Base-by-base conservation (phyloP, 2,797 vertebrate genomes). In the Lutjanus argentimaculatus region DNA sequence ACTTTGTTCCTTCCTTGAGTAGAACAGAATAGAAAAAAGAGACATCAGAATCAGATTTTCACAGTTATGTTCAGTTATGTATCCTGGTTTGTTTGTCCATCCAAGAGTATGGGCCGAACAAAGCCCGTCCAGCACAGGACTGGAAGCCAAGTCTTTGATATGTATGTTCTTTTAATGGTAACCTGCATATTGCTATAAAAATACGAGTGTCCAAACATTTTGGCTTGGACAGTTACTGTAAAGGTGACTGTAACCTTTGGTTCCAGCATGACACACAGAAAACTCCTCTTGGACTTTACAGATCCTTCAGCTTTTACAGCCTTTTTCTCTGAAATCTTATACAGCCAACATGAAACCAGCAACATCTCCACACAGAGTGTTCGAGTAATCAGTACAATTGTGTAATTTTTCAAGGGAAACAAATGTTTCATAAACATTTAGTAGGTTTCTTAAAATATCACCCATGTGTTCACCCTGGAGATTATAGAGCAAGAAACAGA, bases 1-100 rank as follows among this genome's bases (percentile, higher is more conserved):
- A 53, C 21, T 80, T 79, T 77, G 61, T 85, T 89, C 72, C 73
- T 90, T 75, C 72, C 73, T 90, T 75, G 64, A 89, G 79, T 73
- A 83, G 64, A 86, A 86, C 67, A 77, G 55, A 88, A 65, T 85
- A 91, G 59, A 91, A 88, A 89, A 89, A 86, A 77, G 49, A 91
- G 85, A 90, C 88, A 91, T 91, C 84, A 83, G 56, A 88, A 79
- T 83, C 42, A 75, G 36, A 87, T 77, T 85, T 91, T 93, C 91
- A 93, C 93, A 93, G 88, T 92, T 80, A 72, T 81, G 68, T 81
- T 83, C 93, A 92, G 85, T 91, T 75, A 66, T 80, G 68, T 82
- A 74, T 85, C 72, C 79, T 91, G 72, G 74, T 90, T 90, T 87
- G 72, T 78, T 30, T 11, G 21, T 87, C 68, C 83, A 63, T 77